These are phyloP conservation scores for Lepidurus couesii DNA, from an alignment of 1,140 invertebrate genomes.

Conservation along the genomic window DNA sequence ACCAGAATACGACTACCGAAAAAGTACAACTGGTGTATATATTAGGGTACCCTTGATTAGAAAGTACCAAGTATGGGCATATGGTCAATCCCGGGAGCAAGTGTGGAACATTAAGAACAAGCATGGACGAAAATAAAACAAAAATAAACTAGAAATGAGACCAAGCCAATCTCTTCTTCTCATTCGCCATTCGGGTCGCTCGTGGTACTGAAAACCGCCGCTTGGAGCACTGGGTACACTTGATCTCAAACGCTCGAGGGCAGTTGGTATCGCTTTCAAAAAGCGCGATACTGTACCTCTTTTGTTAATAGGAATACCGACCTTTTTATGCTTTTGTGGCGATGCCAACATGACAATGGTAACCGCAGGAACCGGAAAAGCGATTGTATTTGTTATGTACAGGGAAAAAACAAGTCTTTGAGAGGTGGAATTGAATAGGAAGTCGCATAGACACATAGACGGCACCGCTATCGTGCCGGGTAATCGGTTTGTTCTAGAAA, in stretches of 20 bases:
- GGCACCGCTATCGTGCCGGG: background rate
- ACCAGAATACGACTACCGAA: background rate
- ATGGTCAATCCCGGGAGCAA: background rate
- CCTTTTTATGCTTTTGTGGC: too few species aligned
- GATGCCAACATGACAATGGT: too few species aligned
- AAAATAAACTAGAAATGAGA: background rate
- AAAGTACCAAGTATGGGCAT: background rate
- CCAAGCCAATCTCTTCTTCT: too few species aligned
- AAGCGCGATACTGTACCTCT: too few species aligned
- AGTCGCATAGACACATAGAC: background rate
- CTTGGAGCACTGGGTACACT: too few species aligned
- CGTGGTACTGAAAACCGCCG: too few species aligned
- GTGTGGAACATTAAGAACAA: background rate
- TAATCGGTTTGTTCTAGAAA: background rate
- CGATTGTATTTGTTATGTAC: background rate
- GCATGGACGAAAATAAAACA: background rate
- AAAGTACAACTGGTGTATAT: background rate
- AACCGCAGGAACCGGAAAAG: too few species aligned
- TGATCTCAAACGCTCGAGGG: too few species aligned
- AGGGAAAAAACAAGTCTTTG: background rate
- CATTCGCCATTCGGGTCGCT: too few species aligned
- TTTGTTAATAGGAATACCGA: too few species aligned
- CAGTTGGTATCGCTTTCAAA: too few species aligned
- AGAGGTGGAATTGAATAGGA: background rate
- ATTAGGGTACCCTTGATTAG: background rate